Conservation (phyloP, 2,113 vertebrate genomes). For the Casuarius casuarius region DNA sequence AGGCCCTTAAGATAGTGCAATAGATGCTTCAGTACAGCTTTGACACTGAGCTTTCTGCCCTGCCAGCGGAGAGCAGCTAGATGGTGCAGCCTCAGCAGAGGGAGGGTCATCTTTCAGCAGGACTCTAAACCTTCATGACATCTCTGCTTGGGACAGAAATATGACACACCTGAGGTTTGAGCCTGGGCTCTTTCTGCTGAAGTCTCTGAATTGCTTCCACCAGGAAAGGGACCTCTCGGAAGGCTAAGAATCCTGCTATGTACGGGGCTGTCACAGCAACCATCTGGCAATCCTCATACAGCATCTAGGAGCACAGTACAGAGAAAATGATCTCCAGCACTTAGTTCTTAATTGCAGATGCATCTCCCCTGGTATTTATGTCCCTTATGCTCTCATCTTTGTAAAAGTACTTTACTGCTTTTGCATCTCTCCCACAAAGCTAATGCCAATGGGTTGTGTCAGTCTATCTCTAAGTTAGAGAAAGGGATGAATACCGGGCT, state of each 20-base stretch:
- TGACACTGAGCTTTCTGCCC: rapidly evolving
- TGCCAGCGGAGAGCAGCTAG: neutral
- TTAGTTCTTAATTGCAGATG: neutral
- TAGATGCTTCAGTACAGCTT: rapidly evolving
- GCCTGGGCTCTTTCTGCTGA: conserved; percentile 66
- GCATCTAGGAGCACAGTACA: conserved; percentile 74
- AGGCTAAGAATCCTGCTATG: conserved; percentile 90
- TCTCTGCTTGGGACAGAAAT: rapidly evolving
- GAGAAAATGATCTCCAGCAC: neutral
- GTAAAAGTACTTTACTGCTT: neutral
- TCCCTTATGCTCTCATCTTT: neutral
- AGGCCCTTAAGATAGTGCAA: neutral
- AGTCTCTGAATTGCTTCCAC: conserved; percentile 84
- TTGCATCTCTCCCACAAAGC: neutral
- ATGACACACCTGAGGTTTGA: conserved; percentile 86
- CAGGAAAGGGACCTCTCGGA: conserved; percentile 88
- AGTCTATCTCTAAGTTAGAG: neutral
- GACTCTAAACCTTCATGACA: neutral
- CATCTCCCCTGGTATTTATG: neutral
- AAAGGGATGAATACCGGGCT: rapidly evolving
- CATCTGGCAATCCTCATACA: conserved; percentile 89
- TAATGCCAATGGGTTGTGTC: neutral
- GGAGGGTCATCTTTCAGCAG: neutral
- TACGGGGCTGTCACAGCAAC: conserved; percentile 86
- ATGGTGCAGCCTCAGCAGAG: rapidly evolving